Base-by-base conservation (phyloP, 2,797 vertebrate genomes). In the Sebastes steindachneri region DNA sequence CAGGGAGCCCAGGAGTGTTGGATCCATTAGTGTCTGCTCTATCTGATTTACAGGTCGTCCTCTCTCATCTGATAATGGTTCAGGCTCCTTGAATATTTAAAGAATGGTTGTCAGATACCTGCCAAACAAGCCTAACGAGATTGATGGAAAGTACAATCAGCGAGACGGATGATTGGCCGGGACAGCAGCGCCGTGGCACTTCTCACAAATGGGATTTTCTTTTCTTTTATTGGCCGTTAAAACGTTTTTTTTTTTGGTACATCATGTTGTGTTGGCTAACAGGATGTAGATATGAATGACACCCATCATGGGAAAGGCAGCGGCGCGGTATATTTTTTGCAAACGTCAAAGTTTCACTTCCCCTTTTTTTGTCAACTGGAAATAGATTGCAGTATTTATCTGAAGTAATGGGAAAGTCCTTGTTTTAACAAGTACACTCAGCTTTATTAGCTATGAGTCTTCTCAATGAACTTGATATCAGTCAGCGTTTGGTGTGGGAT, bases 41-140 rank as follows among this genome's bases (percentile, higher is more conserved):
- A 92, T 94, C 93, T 93, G 93, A 94, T 95, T 93, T 92, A 93
- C 88, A 86, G 90, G 89, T 90, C 60, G 66, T 79, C 86, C 89
- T 85, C 86, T 89, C 90, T 83, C 89, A 93, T 93, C 91, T 92
- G 92, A 94, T 92, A 92, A 91, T 92, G 92, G 69, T 60, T 86
- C 80, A 35, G 89, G 86, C 88, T 89, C 85, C 88, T 92, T 93
- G 91, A 92, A 94, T 94, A 93, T 93, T 94, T 94, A 93, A 95
- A 91, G 89, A 88, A 83, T 60, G 83, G 77, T 88, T 90, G 91
- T 94, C 89, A 92, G 92, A 89, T 91, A 93, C 88, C 89, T 89
- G 88, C 90, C 87, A 87, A 92, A 92, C 89, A 73, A 81, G 89
- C 80, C 89, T 75, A 79, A 84, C 90, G 31, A 90, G 88, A 91